phyloP scores from a whole-genome alignment of 2,888 invertebrate species.

The Glaucopsyche alexis region DNA sequence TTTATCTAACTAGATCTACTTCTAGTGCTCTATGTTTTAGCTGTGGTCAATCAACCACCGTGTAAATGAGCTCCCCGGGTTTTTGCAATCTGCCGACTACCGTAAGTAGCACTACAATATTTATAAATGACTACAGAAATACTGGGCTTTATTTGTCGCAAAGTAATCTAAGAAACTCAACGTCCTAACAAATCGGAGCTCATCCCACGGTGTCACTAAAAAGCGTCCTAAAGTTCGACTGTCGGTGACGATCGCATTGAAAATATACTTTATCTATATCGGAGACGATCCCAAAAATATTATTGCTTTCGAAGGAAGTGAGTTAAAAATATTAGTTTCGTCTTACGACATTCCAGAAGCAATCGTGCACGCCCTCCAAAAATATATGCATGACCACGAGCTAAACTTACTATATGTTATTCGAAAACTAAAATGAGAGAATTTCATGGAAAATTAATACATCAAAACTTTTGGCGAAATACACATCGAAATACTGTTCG shows the following conservation, averaged over 20 bases:
- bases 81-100: slow-evolving; percentile 18
- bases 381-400: slow-evolving; percentile 79
- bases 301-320: slow-evolving; percentile 73
- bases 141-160: slow-evolving; percentile 28
- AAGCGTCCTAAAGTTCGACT: slow-evolving; percentile 62
- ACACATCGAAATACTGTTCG: slow-evolving; percentile 76
- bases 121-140: slow-evolving; percentile 31
- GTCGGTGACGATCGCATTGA: slow-evolving; percentile 67
- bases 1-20: slow-evolving; percentile 74
- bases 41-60: slow-evolving; percentile 74
- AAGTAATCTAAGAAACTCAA: slow-evolving; percentile 23
- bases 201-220: slow-evolving; percentile 58
- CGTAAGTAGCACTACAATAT: slow-evolving; percentile 27
- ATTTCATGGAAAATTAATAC: slow-evolving; percentile 76
- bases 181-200: slow-evolving; percentile 47
- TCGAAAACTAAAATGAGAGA: slow-evolving; percentile 59
- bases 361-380: slow-evolving; percentile 75
- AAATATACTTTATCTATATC: slow-evolving; percentile 69
- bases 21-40: slow-evolving; percentile 77
- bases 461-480: slow-evolving; percentile 79
- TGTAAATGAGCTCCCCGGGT: slow-evolving; percentile 53
- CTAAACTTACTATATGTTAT: slow-evolving; percentile 73
- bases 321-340: slow-evolving; percentile 61
- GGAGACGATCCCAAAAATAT: slow-evolving; percentile 71
- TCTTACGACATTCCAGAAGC: slow-evolving; percentile 63